A percentile compares a stretch with the other conserved stretches of the same genome.
phyloP scores from a whole-genome alignment of 2,113 vertebrate genomes.

The Amphiprion ocellaris region DNA sequence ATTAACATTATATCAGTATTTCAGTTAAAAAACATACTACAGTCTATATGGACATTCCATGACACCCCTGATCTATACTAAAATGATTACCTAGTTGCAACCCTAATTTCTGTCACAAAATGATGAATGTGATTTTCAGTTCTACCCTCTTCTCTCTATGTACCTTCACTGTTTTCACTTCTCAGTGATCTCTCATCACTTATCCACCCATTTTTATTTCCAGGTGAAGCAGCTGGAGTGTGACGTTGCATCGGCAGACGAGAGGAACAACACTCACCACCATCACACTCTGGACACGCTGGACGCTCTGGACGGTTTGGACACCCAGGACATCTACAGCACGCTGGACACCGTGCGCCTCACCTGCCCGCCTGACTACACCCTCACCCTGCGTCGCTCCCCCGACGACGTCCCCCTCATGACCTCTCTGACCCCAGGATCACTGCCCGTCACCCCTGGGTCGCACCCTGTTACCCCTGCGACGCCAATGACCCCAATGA shows the following conservation, averaged over 20 bases:
- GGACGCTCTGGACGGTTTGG: constrained; percentile 81
- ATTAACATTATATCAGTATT: too few species aligned
- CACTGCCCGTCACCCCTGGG: constrained; percentile 79
- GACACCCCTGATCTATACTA: too few species aligned
- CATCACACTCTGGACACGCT: constrained; percentile 82
- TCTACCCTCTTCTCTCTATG: neutral
- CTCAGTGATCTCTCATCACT: neutral
- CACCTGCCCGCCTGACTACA: constrained; percentile 94
- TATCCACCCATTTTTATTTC: neutral
- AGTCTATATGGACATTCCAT: too few species aligned
- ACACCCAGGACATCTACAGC: constrained; percentile 85
- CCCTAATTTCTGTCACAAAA: neutral
- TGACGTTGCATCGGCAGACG: constrained; percentile 91
- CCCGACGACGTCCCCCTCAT: constrained; percentile 95
- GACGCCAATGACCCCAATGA: constrained; percentile 91
- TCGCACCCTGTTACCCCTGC: constrained; percentile 81
- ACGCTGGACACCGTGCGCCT: constrained; percentile 90
- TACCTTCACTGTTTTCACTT: neutral
- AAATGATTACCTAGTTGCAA: neutral
- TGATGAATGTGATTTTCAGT: neutral
- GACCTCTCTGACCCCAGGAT: constrained; percentile 90
- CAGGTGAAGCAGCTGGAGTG: constrained; percentile 94
- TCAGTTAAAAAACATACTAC: too few species aligned
- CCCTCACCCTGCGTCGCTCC: constrained; percentile 93
- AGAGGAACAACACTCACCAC: constrained; percentile 84